Base-by-base conservation (phyloP, 2,113 vertebrate species). In the Archocentrus centrarchus region DNA sequence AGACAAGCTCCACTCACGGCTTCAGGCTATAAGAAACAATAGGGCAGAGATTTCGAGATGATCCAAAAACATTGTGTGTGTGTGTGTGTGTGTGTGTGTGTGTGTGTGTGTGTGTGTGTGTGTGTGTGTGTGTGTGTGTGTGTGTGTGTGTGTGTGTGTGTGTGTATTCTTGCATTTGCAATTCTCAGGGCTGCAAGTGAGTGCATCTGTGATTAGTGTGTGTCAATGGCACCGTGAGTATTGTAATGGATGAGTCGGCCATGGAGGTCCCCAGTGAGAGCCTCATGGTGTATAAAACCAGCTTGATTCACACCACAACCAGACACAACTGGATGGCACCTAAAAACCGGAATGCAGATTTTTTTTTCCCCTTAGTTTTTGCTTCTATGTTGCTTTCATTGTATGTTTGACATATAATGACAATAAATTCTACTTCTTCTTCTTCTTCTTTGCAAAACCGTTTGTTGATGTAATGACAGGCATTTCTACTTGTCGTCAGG, bases 221-320 rank as follows among this genome's bases (percentile, higher is more conserved):
- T 92, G 94, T 94, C 93, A 93, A 7, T 75, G 85, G 84, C 79
- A 80, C 75, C 60, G n/a, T 83, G 81, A 75, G 76, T 83, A 91
- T 84, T 91, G 85, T 94, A 94, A 94, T 95, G 93, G 94, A 95
- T 93, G 94, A 93, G 95, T 82, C 78, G 55, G 35, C 76, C 79
- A 53, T 79, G 57, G 68, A 66, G 68, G 93, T 93, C 93, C 93
- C 94, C 78, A 77, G 93, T 93, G 93, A 93, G 89, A 62, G 75
- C 50, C 61, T 66, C 11, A 3, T 30, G 53, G 82, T 92, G 86
- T 95, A 96, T 95, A 95, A 95, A 95, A 86, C 85, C 86, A 77
- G 81, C 57, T 32, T 53, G 77, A 79, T 90, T 18, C 39, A 13
- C 22, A 47, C 55, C 61, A 77, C 73, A 81, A 75, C 17, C 70